Evolutionary conservation across 2,888 invertebrate genomes (phyloP).

Genomic region (Drosophila niveifrons): DNA sequence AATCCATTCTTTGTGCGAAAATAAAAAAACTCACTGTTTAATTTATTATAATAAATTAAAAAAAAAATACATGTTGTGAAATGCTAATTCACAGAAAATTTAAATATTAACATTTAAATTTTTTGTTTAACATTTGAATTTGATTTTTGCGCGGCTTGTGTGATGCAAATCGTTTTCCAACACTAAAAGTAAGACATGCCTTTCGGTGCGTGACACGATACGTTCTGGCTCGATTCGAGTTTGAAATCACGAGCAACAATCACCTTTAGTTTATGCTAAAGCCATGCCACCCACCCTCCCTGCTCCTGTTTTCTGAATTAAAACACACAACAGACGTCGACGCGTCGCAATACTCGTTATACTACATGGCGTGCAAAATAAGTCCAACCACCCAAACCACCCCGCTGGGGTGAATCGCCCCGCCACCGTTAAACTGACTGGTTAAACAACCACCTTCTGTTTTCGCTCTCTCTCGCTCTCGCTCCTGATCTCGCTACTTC

Average conservation of each 20-base stretch:
- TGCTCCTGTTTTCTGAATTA: constrained; percentile 40
- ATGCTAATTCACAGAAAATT: too few relatives aligned
- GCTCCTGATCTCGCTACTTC: background rate
- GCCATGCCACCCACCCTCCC: constrained; percentile 42
- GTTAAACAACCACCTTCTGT: constrained; percentile 62
- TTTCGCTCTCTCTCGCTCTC: constrained; percentile 29
- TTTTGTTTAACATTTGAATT: background rate
- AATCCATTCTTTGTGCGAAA: too few relatives aligned
- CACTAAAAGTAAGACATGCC: background rate
- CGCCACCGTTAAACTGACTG: constrained; percentile 37
- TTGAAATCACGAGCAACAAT: constrained; percentile 15
- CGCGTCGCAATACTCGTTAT: constrained; percentile 38
- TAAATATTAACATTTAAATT: too few relatives aligned
- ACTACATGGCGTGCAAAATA: constrained; percentile 36
- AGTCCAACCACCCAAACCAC: constrained; percentile 56
- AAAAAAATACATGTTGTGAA: too few relatives aligned
- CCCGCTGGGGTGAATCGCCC: constrained; percentile 34
- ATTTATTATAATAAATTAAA: too few relatives aligned
- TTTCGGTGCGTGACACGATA: constrained; percentile 5
- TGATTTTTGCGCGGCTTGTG: background rate
- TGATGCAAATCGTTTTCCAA: background rate
- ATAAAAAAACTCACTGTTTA: too few relatives aligned
- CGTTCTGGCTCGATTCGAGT: background rate
- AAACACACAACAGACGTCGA: constrained; percentile 57
- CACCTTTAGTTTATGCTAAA: constrained; percentile 40